Evolutionary conservation across 2,888 invertebrate genomes (phyloP), one percentile per base, ranked within the genome.

Genomic region (Salticus scenicus): DNA sequence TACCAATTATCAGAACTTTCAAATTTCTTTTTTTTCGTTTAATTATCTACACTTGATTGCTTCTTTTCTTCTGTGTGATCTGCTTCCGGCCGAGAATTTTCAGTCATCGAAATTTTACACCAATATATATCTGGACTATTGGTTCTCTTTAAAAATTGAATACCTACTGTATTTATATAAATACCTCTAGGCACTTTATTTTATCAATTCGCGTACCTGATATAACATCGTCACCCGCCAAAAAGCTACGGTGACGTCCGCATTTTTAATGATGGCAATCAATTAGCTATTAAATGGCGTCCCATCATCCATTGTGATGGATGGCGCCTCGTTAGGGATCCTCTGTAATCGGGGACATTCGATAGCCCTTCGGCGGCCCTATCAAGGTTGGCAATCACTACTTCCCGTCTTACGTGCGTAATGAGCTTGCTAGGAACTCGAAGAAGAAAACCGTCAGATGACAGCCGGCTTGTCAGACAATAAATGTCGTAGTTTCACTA

Each of bases 251-350:
- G 41, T 64, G 82, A 82, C 75, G 70, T 30, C 37, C 77, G 77
- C 77, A 84, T 84, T 84, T 84, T 84, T 84, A 84, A 84, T 84
- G 83, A 84, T 69, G 83, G 77, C 83, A 84, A 84, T 84, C 83
- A 84, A 84, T 84, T 84, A 84, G 83, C 83, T 72, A 84, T 84
- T 84, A 84, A 41, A 77, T 41, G 57, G 57, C 77, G 51, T 31
- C 77, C 83, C 72, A 41, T 41, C 74, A 17, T 27, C 51, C 12
- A 7, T 37, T 14, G 64, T 83, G 82, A 83, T 83, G 71, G 82
- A 83, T 83, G 76, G 76, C 63, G 69, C 66, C 71, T 72, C 76
- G 64, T 83, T 72, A 47, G 57, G 69, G 67, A 72, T 77, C 41
- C 73, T 31, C 72, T 84, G 83, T 84, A 84, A 84, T 84, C 83